phyloP scores from a whole-genome alignment of 2,888 invertebrate genomes.

The Coremacera marginata region DNA sequence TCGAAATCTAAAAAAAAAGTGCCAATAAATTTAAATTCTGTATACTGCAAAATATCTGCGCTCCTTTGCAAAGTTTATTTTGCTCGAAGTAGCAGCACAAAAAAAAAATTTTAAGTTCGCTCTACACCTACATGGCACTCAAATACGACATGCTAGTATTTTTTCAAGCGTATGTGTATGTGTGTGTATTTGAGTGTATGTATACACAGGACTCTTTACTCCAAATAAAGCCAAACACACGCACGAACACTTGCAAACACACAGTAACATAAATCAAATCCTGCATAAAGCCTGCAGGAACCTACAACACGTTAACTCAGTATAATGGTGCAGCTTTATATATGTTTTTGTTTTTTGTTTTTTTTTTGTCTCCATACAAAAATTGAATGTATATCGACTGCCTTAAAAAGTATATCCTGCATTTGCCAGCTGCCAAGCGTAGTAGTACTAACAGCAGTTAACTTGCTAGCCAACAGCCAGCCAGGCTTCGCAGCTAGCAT shows the following conservation, averaged over 20 bases:
- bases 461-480: not conserved
- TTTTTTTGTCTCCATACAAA: not conserved
- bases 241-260: constrained; percentile 16
- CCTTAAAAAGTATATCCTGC: constrained; percentile 14
- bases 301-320: not conserved
- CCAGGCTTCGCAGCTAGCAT: not conserved
- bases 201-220: not conserved
- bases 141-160: constrained; percentile 24
- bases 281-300: constrained; percentile 9
- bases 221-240: constrained; percentile 24
- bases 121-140: constrained; percentile 25
- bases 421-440: not conserved
- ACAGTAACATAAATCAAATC: not conserved
- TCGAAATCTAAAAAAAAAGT: constrained; percentile 2
- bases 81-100: constrained; percentile 19
- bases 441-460: not conserved
- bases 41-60: constrained; percentile 11
- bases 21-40: constrained; percentile 19
- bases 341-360: not conserved
- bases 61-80: constrained; percentile 23
- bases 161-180: constrained; percentile 42
- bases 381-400: constrained; percentile 10
- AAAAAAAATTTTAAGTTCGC: not conserved
- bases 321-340: not conserved
- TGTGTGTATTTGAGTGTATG: constrained; percentile 20